These are phyloP conservation scores for Argentina silus DNA, from an alignment of 2,797 vertebrate species.

Conservation along the genomic window DNA sequence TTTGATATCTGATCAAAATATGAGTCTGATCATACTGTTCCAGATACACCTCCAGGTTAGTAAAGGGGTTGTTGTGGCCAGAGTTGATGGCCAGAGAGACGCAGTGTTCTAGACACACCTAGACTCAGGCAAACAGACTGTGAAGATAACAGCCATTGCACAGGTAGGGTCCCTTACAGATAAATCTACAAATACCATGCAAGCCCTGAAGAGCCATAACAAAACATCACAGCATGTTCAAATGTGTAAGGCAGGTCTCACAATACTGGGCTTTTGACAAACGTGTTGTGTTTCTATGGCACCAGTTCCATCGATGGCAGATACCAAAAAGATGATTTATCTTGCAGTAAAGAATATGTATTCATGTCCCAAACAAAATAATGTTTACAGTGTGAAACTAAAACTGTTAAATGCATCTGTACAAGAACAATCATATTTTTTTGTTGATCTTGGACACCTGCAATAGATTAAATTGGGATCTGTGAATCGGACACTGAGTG, in stretches of 20 bases:
- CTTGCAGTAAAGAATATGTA: too few relatives aligned
- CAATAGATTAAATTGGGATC: too few relatives aligned
- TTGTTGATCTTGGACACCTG: too few relatives aligned
- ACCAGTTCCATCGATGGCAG: too few relatives aligned
- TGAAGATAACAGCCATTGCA: neutral
- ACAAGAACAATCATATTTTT: too few relatives aligned
- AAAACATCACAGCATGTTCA: neutral
- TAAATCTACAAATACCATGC: neutral
- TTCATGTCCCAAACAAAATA: too few relatives aligned
- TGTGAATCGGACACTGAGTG: neutral
- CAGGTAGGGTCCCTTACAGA: neutral
- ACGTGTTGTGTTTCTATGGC: neutral
- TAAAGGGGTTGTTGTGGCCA: neutral
- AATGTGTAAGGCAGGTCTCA: neutral
- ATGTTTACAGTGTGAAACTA: too few relatives aligned
- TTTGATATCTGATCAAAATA: neutral
- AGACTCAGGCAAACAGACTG: neutral
- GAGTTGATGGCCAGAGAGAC: neutral
- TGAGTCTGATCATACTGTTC: neutral
- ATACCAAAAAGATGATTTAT: too few relatives aligned
- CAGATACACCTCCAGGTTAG: too few relatives aligned
- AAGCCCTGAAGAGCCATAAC: neutral
- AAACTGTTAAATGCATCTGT: too few relatives aligned
- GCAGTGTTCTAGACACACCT: too few relatives aligned
- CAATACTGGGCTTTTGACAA: conserved; percentile 37